Conservation (phyloP, 2,888 invertebrate species). For the Piscicola geometra region DNA sequence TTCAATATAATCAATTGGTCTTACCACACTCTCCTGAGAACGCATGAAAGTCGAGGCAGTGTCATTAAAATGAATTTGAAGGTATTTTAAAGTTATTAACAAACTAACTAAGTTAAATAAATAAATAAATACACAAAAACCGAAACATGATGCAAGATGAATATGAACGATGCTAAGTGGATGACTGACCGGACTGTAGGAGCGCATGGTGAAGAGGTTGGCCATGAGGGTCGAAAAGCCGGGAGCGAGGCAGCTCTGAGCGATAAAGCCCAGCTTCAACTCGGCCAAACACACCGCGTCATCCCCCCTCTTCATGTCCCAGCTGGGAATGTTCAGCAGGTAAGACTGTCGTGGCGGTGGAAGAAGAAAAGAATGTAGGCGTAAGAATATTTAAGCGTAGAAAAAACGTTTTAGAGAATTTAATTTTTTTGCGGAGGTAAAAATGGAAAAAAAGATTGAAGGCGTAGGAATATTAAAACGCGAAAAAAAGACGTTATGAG, state of each 20-base stretch:
- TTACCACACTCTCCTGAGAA: neutral
- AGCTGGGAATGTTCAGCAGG: conserved; percentile 98
- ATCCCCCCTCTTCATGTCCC: conserved; percentile 99
- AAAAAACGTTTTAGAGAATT: too few species aligned
- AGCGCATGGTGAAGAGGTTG: conserved; percentile 69
- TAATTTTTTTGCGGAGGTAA: too few species aligned
- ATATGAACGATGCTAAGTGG: too few species aligned
- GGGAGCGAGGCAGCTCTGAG: conserved; percentile 93
- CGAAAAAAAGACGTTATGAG: too few species aligned
- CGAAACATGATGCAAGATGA: neutral
- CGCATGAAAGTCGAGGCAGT: too few species aligned
- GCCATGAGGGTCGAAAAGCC: conserved; percentile 99
- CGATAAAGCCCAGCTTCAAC: conserved; percentile 97
- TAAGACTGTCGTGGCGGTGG: too few species aligned
- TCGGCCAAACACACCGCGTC: conserved; percentile 99
- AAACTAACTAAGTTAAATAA: neutral
- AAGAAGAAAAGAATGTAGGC: too few species aligned
- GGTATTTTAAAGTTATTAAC: neutral
- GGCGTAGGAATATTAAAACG: too few species aligned
- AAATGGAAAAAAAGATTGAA: too few species aligned
- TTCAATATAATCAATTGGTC: neutral
- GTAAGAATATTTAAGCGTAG: too few species aligned
- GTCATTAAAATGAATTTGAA: too few species aligned
- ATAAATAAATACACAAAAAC: neutral
- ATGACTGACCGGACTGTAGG: conserved; percentile 46